A percentile compares a stretch with the other conserved stretches of the same genome.
Evolutionary conservation across 2,888 invertebrate species (phyloP).

Genomic region (Vanessa cardui): DNA sequence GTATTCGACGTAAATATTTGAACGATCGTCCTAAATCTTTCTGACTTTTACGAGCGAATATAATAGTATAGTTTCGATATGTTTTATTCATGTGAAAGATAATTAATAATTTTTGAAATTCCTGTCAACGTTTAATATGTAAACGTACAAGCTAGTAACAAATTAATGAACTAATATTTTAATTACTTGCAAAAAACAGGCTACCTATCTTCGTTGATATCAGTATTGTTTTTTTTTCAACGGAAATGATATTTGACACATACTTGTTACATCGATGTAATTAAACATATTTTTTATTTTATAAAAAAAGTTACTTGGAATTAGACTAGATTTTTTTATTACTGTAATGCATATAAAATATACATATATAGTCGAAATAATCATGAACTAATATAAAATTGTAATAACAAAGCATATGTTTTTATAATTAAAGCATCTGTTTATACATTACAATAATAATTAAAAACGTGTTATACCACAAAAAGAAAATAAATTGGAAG

Average conservation of each 20-base stretch:
- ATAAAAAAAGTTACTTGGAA: no score
- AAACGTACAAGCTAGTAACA: conserved; percentile 11
- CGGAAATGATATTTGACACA: no score
- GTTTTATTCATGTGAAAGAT: conserved; percentile 34
- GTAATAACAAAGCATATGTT: background rate
- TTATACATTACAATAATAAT: background rate
- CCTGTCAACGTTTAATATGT: conserved; percentile 20
- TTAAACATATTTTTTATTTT: no score
- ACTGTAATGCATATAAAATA: no score
- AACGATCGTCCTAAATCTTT: conserved; percentile 32
- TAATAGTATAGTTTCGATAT: conserved; percentile 23
- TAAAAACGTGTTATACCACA: background rate
- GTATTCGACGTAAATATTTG: conserved; percentile 29
- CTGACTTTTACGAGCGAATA: conserved; percentile 32
- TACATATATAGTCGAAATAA: no score
- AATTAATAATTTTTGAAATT: conserved; percentile 27
- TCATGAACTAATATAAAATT: no score
- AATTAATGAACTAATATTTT: background rate
- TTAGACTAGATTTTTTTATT: no score
- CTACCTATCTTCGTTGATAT: no score
- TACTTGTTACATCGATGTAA: no score
- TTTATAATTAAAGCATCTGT: background rate
- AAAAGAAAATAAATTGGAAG: background rate
- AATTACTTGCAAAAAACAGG: background rate
- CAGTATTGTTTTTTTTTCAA: no score